These are phyloP conservation scores for Euzetes globulus DNA, from an alignment of 2,888 invertebrate species.

Conservation along the genomic window DNA sequence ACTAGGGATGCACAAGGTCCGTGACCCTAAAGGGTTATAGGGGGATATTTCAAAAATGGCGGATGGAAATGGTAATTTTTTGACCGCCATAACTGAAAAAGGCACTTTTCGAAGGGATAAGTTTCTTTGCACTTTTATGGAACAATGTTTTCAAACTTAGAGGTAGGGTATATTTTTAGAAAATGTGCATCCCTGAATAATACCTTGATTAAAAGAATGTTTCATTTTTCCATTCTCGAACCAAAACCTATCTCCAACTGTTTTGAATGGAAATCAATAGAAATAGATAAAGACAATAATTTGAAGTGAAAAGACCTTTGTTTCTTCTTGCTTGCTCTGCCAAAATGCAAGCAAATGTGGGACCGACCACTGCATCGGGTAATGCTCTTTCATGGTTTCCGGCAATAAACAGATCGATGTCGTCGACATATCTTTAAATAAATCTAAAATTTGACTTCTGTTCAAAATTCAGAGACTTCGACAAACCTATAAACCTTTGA, in stretches of 20 bases:
- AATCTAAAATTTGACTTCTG: neutral
- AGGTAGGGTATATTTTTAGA: too few relatives aligned
- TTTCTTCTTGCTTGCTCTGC: constrained; percentile 41
- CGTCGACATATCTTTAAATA: constrained; percentile 39
- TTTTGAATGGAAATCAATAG: neutral
- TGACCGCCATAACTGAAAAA: too few relatives aligned
- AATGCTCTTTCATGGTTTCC: constrained; percentile 41
- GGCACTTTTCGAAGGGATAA: too few relatives aligned
- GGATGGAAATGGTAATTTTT: too few relatives aligned
- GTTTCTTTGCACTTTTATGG: too few relatives aligned
- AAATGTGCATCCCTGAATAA: too few relatives aligned
- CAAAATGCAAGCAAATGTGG: constrained; percentile 42
- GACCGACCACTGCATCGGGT: constrained; percentile 41
- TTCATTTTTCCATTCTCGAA: constrained; percentile 41
- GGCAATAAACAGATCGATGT: constrained; percentile 42
- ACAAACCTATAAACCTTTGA: constrained; percentile 36
- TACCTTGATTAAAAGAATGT: constrained; percentile 41
- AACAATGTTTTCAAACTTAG: too few relatives aligned
- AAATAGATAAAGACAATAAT: neutral
- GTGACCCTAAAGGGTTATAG: too few relatives aligned
- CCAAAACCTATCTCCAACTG: constrained; percentile 42
- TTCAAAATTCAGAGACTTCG: neutral
- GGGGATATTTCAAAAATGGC: too few relatives aligned
- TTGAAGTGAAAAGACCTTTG: constrained; percentile 30
- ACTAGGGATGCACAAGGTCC: too few relatives aligned